Percentiles rank a stretch among this genome's conserved stretches.
These are phyloP conservation scores for Vespertilio murinus DNA, from an alignment of 2,797 vertebrate genomes.

Conservation along the genomic window DNA sequence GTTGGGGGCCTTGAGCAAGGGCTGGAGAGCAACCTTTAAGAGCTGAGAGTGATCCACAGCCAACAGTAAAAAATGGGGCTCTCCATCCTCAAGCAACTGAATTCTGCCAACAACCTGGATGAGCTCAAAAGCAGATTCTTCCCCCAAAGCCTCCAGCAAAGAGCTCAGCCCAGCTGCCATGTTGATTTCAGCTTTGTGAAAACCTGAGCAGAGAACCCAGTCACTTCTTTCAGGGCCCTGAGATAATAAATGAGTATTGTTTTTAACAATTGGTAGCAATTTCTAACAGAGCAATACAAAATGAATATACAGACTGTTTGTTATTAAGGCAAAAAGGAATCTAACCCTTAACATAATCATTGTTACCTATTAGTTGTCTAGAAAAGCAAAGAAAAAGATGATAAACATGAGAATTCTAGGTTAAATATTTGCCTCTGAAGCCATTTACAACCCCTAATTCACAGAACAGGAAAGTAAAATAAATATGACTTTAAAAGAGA, in stretches of 20 bases:
- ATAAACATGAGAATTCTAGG: slow-evolving; percentile 47
- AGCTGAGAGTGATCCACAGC: not conserved
- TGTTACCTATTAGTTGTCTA: slow-evolving; percentile 27
- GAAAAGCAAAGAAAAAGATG: slow-evolving; percentile 57
- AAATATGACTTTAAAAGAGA: slow-evolving; percentile 54
- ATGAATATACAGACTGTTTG: not conserved
- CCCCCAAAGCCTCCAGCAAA: not conserved
- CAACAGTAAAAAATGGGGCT: not conserved
- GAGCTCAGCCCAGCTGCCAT: not conserved
- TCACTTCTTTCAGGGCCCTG: not conserved
- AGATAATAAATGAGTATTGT: not conserved
- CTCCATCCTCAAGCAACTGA: slow-evolving; percentile 20
- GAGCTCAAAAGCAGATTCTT: not conserved
- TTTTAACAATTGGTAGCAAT: slow-evolving; percentile 44
- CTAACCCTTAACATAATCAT: slow-evolving; percentile 55
- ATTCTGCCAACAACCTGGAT: slow-evolving; percentile 41
- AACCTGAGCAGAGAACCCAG: slow-evolving; percentile 11
- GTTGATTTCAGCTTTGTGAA: slow-evolving; percentile 42
- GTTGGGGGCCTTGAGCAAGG: not conserved
- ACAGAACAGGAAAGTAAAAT: slow-evolving; percentile 52
- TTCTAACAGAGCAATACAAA: slow-evolving; percentile 52
- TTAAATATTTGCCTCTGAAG: slow-evolving; percentile 10
- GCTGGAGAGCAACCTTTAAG: not conserved
- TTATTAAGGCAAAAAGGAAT: slow-evolving; percentile 60
- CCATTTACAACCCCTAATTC: slow-evolving; percentile 51